Evolutionary conservation across 1,140 invertebrate species (phyloP).

Genomic region (Idris sp.): DNA sequence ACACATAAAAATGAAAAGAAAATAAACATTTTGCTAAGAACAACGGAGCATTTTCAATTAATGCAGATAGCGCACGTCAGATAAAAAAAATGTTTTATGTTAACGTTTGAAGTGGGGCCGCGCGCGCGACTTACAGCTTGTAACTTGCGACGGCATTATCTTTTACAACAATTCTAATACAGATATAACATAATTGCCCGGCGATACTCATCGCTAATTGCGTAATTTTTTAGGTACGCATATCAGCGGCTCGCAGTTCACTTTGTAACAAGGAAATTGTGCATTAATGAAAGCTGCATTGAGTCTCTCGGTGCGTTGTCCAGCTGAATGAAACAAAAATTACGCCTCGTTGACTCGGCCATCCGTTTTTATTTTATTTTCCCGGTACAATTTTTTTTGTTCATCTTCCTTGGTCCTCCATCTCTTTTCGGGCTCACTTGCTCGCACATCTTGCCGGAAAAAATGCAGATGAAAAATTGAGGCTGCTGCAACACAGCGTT

Average conservation of each 20-base stretch:
- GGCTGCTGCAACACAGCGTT: constrained; percentile 59
- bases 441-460: constrained; percentile 44
- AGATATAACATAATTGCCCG: constrained; percentile 56
- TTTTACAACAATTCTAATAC: constrained; percentile 58
- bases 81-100: constrained; percentile 53
- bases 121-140: too few relatives aligned
- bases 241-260: constrained; percentile 55
- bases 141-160: constrained; percentile 61
- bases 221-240: constrained; percentile 60
- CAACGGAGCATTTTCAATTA: constrained; percentile 51
- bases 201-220: constrained; percentile 62
- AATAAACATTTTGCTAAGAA: constrained; percentile 12
- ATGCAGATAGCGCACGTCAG: constrained; percentile 35
- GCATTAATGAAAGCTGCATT: constrained; percentile 61
- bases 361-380: constrained; percentile 56
- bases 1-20: background rate
- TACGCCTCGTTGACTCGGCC: constrained; percentile 37
- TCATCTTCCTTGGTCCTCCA: constrained; percentile 32
- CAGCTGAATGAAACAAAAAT: constrained; percentile 42
- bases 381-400: constrained; percentile 41
- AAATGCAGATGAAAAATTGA: constrained; percentile 65
- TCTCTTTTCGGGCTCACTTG: background rate
- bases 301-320: constrained; percentile 15
- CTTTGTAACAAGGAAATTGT: constrained; percentile 57
- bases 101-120: constrained; percentile 30